These are phyloP conservation scores for Bergia sp. DNA, from an alignment of 92 coral and sea anemone species.

Conservation along the genomic window DNA sequence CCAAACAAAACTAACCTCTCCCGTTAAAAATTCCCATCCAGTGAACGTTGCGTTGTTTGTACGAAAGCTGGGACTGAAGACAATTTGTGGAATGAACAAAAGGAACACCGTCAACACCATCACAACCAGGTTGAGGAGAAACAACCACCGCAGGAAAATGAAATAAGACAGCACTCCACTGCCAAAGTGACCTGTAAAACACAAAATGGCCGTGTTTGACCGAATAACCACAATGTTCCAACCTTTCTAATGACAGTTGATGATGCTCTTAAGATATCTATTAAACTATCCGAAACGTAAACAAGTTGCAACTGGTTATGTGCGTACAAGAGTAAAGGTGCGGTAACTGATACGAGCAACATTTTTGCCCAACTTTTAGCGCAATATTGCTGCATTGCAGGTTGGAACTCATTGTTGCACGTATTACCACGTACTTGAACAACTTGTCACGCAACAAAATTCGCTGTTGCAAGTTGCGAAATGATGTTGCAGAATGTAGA, in stretches of 20 bases:
- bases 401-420: too few species aligned
- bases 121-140: slow-evolving; percentile 82
- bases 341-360: too few species aligned
- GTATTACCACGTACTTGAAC: too few species aligned
- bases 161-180: slow-evolving; percentile 93
- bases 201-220: background rate
- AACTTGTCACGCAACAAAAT: too few species aligned
- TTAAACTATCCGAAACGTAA: background rate
- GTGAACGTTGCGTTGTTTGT: slow-evolving; percentile 66
- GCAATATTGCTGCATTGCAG: too few species aligned
- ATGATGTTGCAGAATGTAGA: too few species aligned
- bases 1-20: slow-evolving; percentile 67
- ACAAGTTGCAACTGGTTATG: background rate
- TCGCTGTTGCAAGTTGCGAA: too few species aligned
- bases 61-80: slow-evolving; percentile 64
- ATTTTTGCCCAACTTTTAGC: too few species aligned
- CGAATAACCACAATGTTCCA: too few species aligned
- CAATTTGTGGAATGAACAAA: slow-evolving; percentile 92
- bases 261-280: background rate
- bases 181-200: slow-evolving; percentile 88
- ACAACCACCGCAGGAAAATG: slow-evolving; percentile 91
- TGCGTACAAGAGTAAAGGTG: background rate
- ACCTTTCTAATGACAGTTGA: background rate
- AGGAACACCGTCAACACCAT: slow-evolving; percentile 73
- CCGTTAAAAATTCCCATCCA: slow-evolving; percentile 86